A percentile compares a stretch with the other conserved stretches of the same genome.
phyloP scores from a whole-genome alignment of 2,888 invertebrate species.

The Pristionchus exspectatus region DNA sequence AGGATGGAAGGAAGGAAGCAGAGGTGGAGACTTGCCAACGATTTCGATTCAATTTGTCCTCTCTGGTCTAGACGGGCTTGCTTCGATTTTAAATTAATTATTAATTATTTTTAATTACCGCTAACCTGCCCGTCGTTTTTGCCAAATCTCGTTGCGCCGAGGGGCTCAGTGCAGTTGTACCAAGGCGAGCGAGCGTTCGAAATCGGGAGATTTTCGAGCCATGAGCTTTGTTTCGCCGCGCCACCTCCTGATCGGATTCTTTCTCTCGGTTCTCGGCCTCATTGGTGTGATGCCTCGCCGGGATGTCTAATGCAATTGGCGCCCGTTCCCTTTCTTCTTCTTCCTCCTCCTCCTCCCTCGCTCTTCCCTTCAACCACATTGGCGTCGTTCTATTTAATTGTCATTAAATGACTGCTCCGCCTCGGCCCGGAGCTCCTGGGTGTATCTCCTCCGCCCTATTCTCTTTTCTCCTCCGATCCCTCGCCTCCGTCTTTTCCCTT shows the following conservation, averaged over 20 bases:
- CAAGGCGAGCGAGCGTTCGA: too few relatives aligned
- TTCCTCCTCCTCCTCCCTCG: conserved; percentile 13
- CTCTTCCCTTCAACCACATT: background rate
- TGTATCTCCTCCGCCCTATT: background rate
- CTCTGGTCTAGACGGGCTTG: background rate
- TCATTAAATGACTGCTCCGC: conserved; percentile 32
- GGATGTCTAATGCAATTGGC: conserved; percentile 15
- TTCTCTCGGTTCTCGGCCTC: conserved; percentile 53
- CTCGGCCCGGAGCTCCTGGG: background rate
- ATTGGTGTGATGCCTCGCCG: background rate
- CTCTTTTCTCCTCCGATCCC: background rate
- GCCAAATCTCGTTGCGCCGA: background rate
- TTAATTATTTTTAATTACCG: too few relatives aligned
- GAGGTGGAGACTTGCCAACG: background rate
- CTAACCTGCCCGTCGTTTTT: too few relatives aligned
- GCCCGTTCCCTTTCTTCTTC: background rate
- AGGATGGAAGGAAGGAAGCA: background rate
- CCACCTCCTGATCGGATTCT: background rate
- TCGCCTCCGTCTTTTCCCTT: background rate
- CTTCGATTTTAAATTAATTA: background rate
- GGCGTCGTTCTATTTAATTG: conserved; percentile 36
- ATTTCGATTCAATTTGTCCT: conserved; percentile 15
- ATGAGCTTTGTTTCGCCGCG: background rate
- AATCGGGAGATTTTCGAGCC: too few relatives aligned
- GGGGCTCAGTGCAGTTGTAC: too few relatives aligned